Base-by-base conservation (phyloP, 2,113 vertebrate genomes). In the Hemiprocne comata region DNA sequence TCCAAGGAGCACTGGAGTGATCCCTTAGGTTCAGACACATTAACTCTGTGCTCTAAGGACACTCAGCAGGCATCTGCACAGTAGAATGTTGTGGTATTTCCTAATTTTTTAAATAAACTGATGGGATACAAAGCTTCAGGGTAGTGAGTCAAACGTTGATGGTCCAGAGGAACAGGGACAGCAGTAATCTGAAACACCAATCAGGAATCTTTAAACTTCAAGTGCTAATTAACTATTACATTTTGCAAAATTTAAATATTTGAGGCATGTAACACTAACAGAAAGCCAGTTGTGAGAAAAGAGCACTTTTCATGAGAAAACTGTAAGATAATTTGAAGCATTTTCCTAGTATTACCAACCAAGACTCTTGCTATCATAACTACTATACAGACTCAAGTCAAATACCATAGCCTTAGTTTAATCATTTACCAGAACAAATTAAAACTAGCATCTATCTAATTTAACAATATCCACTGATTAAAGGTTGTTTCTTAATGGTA, bases 101-200 rank as follows among this genome's bases (percentile, higher is more conserved):
- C 50, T 72, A 55, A 46, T 26, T 78, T 74, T 94, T 57, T 42
- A 51, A 61, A 85, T 20, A 33, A 88, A 80, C 10, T 26, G 20
- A 44, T 72, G 18, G 24, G 58, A 85, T 25, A 61, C 9, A 88
- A 79, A 87, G 25, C 31, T 61, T 65, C 50, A 36, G 21, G 20
- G 9, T 38, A 72, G 8, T 17, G 20, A 89, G 17, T 61, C 53
- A 76, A 75, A 71, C 29, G 38, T 7, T 71, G 34, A 38, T 53
- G 26, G 50, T 24, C 36, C 81, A 38, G 17, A n/a, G 33, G 10
- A 70, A 44, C 0, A 0, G 7, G 13, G 19, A 64, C 3, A 79
- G 34, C 44, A 77, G 28, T 38, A 44, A 76, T 9, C 33, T 64
- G 65, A 84, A 93, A 85, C 36, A 74, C 6, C 36, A 28, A 80